A percentile compares a stretch with the other conserved stretches of the same genome.
These are phyloP conservation scores for Caenorhabditis zanzibari DNA, from an alignment of 2,888 invertebrate species.

Conservation along the genomic window DNA sequence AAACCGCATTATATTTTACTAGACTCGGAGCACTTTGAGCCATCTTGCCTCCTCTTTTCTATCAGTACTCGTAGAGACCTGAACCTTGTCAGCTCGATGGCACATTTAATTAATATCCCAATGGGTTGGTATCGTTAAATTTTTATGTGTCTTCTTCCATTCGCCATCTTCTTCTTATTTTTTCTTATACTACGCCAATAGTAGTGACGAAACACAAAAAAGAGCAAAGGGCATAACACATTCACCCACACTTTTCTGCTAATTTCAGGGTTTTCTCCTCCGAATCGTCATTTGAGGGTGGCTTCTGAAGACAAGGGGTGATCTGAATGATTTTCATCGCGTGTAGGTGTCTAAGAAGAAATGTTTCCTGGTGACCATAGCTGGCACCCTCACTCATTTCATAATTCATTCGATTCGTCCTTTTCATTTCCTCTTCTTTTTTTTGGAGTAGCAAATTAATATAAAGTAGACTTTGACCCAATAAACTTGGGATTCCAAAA, in stretches of 20 bases:
- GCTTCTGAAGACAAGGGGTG: slow-evolving; percentile 18
- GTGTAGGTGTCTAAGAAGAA: slow-evolving; percentile 15
- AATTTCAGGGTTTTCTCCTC: slow-evolving; percentile 34
- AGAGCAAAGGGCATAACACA: slow-evolving; percentile 52
- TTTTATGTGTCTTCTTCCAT: slow-evolving; percentile 43
- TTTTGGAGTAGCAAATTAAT: not conserved
- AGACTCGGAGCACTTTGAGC: too few species aligned
- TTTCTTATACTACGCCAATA: slow-evolving; percentile 12
- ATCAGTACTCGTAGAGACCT: not conserved
- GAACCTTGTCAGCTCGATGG: slow-evolving; percentile 20
- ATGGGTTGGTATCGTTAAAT: slow-evolving; percentile 44
- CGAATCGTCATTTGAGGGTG: not conserved
- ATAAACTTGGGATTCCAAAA: not conserved
- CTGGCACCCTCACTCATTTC: slow-evolving; percentile 28
- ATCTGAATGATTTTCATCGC: slow-evolving; percentile 31
- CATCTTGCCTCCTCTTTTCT: too few species aligned
- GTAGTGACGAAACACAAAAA: slow-evolving; percentile 41
- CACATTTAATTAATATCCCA: slow-evolving; percentile 52
- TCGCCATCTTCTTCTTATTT: slow-evolving; percentile 12
- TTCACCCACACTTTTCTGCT: slow-evolving; percentile 33
- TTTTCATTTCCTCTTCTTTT: slow-evolving; percentile 8
- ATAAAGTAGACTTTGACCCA: slow-evolving; percentile 37
- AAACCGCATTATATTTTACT: too few species aligned
- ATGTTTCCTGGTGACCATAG: slow-evolving; percentile 47
- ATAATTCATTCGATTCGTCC: slow-evolving; percentile 40